These are phyloP conservation scores for Chironomus tentans DNA, from an alignment of 2,888 invertebrate genomes.

Conservation along the genomic window DNA sequence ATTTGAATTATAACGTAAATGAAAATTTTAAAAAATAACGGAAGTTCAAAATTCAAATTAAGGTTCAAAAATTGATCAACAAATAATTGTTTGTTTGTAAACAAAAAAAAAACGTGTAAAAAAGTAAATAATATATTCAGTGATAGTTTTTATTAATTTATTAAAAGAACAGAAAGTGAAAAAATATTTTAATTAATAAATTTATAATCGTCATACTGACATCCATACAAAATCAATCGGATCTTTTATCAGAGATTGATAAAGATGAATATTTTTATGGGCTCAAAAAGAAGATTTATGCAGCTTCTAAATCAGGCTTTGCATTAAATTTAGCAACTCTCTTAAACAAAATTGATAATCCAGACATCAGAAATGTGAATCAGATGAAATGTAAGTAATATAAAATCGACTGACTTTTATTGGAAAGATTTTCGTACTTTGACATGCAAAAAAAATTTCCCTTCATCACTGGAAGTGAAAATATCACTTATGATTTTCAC, in stretches of 20 bases:
- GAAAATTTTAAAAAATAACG: no score
- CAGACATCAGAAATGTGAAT: conserved; percentile 57
- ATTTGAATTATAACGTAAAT: no score
- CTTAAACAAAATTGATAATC: conserved; percentile 56
- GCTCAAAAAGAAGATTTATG: conserved; percentile 62
- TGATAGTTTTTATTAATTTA: background rate
- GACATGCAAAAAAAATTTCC: background rate
- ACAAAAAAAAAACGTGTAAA: no score
- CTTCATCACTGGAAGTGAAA: background rate
- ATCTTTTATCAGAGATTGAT: conserved; percentile 22
- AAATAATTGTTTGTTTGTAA: no score
- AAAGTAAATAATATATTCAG: no score
- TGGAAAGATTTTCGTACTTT: background rate
- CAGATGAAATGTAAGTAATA: conserved; percentile 44
- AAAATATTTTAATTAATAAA: background rate
- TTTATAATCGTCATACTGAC: background rate
- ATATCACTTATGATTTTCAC: background rate
- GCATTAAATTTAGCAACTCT: conserved; percentile 68
- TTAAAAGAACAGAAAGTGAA: background rate
- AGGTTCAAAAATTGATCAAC: no score
- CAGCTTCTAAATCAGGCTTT: conserved; percentile 76
- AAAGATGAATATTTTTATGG: conserved; percentile 46
- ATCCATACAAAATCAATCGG: background rate
- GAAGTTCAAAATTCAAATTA: no score
- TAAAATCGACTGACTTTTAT: background rate